Conservation (phyloP, 2,113 vertebrate species). For the Tragelaphus scriptus region DNA sequence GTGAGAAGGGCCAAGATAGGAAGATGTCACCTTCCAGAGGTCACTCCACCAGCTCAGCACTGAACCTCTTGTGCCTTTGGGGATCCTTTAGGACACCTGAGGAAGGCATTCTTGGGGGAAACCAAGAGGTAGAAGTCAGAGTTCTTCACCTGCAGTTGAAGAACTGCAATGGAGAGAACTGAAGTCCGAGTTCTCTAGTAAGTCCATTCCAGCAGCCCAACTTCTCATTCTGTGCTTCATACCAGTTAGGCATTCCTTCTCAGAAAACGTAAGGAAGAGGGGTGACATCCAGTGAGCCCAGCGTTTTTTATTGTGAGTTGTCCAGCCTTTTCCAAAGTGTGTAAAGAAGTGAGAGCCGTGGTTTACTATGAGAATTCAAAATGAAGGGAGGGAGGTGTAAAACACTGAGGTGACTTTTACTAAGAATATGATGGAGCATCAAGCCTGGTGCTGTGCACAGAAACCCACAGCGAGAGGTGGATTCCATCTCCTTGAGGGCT, state of each 20-base stretch:
- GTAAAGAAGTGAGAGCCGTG: not conserved
- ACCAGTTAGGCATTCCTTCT: too few species aligned
- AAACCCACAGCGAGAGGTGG: not conserved
- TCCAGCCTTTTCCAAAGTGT: not conserved
- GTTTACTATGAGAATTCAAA: not conserved
- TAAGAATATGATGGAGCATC: accelerated
- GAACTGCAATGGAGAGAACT: not conserved
- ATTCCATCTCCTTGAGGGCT: not conserved
- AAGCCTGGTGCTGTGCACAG: too few species aligned
- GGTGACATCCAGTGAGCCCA: not conserved
- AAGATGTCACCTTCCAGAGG: not conserved
- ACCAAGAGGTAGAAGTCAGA: accelerated
- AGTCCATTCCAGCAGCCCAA: accelerated
- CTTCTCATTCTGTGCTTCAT: not conserved
- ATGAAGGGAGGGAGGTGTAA: accelerated
- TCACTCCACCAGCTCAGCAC: not conserved
- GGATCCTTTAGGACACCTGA: too few species aligned
- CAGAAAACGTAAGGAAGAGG: not conserved
- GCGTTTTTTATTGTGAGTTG: accelerated
- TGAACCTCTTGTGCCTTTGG: not conserved
- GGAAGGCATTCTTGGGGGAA: accelerated
- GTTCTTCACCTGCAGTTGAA: not conserved
- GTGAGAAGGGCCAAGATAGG: not conserved
- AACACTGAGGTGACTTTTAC: accelerated
- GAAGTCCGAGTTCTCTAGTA: too few species aligned